Conservation (phyloP, 2,113 vertebrate genomes). For the Riparia riparia region DNA sequence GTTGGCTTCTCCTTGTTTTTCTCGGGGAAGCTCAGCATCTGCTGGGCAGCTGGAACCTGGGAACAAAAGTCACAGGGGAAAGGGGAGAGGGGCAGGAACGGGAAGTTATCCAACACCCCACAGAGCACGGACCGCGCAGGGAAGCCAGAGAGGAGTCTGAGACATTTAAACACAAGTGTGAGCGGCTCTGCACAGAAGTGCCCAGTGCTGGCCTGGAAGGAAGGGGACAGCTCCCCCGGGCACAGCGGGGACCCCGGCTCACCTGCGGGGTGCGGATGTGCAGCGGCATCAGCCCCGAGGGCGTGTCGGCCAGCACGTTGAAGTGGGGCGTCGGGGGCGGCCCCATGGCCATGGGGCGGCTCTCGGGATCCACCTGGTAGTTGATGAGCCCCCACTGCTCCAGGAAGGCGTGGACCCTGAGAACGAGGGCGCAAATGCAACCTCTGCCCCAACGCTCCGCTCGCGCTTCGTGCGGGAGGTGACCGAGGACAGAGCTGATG, state of each 20-base stretch:
- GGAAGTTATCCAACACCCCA: not conserved
- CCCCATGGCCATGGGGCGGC: conserved; percentile 93
- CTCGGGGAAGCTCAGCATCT: conserved; percentile 92
- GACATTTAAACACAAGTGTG: rapidly evolving
- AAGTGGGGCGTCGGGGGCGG: conserved; percentile 97
- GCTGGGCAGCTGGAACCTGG: conserved; percentile 91
- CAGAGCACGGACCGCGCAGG: not conserved
- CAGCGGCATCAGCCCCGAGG: conserved; percentile 93
- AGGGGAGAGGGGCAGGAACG: not conserved
- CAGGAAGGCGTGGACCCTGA: conserved; percentile 93
- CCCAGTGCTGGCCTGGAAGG: too few relatives aligned
- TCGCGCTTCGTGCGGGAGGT: rapidly evolving
- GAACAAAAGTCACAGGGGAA: not conserved
- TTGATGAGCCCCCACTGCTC: conserved; percentile 99
- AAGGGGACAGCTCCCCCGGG: too few relatives aligned
- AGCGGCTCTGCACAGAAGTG: too few relatives aligned
- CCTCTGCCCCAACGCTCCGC: rapidly evolving
- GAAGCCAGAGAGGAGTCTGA: rapidly evolving
- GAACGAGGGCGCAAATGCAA: not conserved
- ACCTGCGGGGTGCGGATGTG: conserved; percentile 94
- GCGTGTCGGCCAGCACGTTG: conserved; percentile 93
- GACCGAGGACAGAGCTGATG: not conserved
- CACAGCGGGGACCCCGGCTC: not conserved
- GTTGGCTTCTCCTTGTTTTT: conserved; percentile 92
- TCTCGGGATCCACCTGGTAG: conserved; percentile 97